Conservation (phyloP, 1,140 invertebrate genomes). For the Pogonomyrmex barbatus region DNA sequence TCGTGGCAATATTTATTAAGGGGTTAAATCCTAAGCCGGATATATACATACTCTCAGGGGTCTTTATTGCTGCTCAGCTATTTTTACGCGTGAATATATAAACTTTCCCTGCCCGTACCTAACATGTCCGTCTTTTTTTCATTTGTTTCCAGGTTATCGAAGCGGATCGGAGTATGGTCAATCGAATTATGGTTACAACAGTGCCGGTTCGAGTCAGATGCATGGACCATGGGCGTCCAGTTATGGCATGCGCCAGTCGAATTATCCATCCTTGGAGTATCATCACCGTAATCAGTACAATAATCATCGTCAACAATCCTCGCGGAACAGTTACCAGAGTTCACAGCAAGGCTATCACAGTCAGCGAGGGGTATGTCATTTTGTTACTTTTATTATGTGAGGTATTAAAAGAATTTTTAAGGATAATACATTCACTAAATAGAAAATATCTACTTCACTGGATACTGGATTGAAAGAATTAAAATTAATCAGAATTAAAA, state of each 20-base stretch:
- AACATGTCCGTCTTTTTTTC: not conserved
- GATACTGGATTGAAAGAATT: not conserved
- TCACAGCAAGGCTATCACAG: conserved; percentile 34
- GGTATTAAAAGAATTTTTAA: not conserved
- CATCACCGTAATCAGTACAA: conserved; percentile 66
- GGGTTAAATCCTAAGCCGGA: conserved; percentile 2
- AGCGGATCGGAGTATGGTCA: conserved; percentile 71
- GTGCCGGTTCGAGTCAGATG: conserved; percentile 46
- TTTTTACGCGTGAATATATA: not conserved
- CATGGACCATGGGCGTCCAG: conserved; percentile 64
- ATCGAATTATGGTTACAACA: conserved; percentile 69
- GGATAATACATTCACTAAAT: not conserved
- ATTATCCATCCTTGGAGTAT: conserved; percentile 38
- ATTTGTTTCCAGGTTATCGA: conserved; percentile 76
- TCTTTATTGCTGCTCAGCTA: not conserved
- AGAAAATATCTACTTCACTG: not conserved
- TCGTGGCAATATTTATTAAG: conserved; percentile 37
- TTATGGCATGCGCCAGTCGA: conserved; percentile 28
- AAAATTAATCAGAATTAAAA: not conserved
- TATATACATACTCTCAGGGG: not conserved
- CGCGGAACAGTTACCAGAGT: conserved; percentile 36
- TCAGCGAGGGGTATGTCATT: conserved; percentile 43
- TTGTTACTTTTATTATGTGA: not conserved
- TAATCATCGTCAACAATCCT: conserved; percentile 57
- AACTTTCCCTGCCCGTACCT: not conserved